Percentiles rank a stretch among this genome's conserved stretches.
These are phyloP conservation scores for Cyanocitta stelleri DNA, from an alignment of 2,113 vertebrate species.

Conservation along the genomic window DNA sequence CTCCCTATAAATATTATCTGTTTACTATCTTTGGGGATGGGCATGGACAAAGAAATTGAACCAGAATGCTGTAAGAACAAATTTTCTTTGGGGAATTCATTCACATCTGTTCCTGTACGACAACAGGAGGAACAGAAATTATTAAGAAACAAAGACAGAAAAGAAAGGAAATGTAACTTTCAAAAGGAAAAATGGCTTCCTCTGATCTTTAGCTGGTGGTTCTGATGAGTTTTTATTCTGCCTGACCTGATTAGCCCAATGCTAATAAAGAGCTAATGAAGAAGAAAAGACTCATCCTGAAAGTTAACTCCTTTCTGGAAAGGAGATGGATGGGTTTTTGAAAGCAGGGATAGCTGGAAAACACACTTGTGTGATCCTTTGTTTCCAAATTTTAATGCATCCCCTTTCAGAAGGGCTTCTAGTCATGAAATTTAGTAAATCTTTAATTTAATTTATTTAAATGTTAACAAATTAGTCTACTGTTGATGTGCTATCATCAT, in stretches of 20 bases:
- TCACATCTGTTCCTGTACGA: constrained; percentile 11
- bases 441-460: too few species aligned
- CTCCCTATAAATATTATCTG: background rate
- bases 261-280: background rate
- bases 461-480: background rate
- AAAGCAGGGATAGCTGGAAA: background rate
- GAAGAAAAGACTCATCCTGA: background rate
- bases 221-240: background rate
- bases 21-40: background rate
- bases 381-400: background rate
- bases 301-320: background rate
- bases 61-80: background rate
- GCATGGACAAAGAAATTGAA: background rate
- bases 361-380: background rate
- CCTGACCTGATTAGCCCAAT: background rate
- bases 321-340: background rate
- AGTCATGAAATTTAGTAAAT: background rate
- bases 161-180: background rate
- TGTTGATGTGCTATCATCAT: too few species aligned
- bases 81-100: constrained; percentile 34
- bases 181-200: background rate
- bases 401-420: background rate
- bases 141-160: background rate
- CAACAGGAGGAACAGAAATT: background rate
- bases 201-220: background rate